Percentiles rank a stretch among this genome's conserved stretches.
Evolutionary conservation across 2,797 vertebrate species (phyloP).

Genomic region (Eulemur albifrons): DNA sequence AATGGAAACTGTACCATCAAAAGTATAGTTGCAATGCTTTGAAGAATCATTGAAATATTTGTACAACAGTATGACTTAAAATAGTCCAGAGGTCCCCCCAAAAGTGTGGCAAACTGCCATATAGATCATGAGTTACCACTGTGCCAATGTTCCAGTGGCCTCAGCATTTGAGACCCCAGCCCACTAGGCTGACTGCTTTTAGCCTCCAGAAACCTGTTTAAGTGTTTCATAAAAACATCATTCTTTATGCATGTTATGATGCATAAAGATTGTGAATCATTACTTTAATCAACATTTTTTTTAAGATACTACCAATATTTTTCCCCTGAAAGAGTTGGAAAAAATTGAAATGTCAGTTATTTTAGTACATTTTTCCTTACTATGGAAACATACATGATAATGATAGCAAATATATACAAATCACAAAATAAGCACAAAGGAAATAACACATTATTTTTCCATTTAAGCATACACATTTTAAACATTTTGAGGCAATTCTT

Average conservation of each 20-base stretch:
- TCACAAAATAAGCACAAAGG: background rate
- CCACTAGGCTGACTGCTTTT: background rate
- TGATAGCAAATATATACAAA: background rate
- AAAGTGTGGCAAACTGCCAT: background rate
- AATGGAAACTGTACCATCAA: background rate
- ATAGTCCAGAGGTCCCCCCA: background rate
- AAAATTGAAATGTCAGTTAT: background rate
- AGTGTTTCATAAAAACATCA: background rate
- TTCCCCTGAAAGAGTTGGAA: background rate
- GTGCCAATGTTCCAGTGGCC: too few species aligned
- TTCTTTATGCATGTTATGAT: background rate
- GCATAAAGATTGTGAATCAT: background rate
- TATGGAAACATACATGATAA: background rate
- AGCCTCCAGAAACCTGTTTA: background rate
- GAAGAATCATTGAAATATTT: background rate
- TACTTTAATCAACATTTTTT: background rate
- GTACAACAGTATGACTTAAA: background rate
- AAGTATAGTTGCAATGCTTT: background rate
- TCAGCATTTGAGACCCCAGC: background rate
- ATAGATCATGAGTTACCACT: background rate
- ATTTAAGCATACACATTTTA: background rate
- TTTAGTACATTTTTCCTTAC: background rate
- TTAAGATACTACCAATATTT: background rate
- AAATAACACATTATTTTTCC: background rate
- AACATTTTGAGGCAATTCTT: background rate